Evolutionary conservation across 2,113 vertebrate genomes (phyloP).

Genomic region (Onychorhynchus coronatus): DNA sequence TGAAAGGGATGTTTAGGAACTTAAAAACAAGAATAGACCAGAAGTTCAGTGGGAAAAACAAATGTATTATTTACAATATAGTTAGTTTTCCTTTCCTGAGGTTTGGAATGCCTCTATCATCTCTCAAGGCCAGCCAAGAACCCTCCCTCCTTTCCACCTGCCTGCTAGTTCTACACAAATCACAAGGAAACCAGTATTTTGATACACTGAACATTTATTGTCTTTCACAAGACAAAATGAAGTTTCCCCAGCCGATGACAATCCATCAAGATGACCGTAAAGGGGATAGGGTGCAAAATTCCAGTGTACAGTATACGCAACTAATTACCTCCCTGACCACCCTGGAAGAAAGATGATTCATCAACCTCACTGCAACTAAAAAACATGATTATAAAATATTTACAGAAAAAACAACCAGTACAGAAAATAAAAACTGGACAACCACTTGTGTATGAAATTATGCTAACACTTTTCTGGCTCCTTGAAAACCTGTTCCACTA

Average conservation of each 20-base stretch:
- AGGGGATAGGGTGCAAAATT: conserved; percentile 15
- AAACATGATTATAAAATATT: conserved; percentile 66
- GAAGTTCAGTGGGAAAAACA: neutral
- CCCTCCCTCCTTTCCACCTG: neutral
- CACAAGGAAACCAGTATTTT: neutral
- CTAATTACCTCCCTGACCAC: conserved; percentile 39
- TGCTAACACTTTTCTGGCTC: neutral
- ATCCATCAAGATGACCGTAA: neutral
- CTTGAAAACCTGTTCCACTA: conserved; percentile 12
- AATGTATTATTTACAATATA: neutral
- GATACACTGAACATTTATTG: conserved; percentile 70
- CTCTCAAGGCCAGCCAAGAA: neutral
- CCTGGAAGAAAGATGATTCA: conserved; percentile 30
- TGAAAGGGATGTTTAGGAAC: neutral
- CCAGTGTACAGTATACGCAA: conserved; percentile 34
- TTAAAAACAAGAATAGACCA: neutral
- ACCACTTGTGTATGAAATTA: conserved; percentile 26
- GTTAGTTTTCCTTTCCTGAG: neutral
- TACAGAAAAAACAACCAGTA: conserved; percentile 41
- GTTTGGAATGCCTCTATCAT: neutral
- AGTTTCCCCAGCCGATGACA: conserved; percentile 1
- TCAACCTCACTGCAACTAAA: conserved; percentile 61
- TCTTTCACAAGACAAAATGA: conserved; percentile 58
- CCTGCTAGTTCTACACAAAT: neutral
- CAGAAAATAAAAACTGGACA: conserved; percentile 41